Percentiles rank a stretch among this genome's conserved stretches.
Conservation (phyloP, 2,797 vertebrate species). For the Anguilla anguilla region DNA sequence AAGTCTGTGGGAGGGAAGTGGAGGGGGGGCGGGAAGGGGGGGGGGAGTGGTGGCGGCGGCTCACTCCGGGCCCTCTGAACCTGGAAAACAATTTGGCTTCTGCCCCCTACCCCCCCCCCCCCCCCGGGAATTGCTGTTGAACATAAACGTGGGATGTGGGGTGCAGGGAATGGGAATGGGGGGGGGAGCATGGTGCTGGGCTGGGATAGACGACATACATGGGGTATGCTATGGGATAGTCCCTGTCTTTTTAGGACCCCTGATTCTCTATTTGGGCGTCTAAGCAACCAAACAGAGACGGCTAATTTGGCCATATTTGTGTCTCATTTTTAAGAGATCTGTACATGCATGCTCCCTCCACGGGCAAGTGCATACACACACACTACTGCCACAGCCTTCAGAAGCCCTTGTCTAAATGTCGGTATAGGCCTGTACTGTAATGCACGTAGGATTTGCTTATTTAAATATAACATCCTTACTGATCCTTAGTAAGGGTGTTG, state of each 20-base stretch:
- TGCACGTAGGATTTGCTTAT: constrained; percentile 1
- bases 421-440: neutral
- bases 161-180: constrained; percentile 35
- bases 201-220: constrained; percentile 15
- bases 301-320: neutral
- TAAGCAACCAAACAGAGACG: constrained; percentile 71
- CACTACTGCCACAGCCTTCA: neutral
- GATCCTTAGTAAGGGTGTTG: neutral
- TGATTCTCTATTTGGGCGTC: constrained; percentile 29
- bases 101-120: neutral
- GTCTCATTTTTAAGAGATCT: neutral
- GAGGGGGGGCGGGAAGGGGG: neutral
- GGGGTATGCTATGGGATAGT: constrained; percentile 50
- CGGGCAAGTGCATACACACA: neutral
- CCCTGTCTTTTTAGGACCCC: constrained; percentile 45
- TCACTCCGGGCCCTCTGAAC: constrained; percentile 29
- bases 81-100: constrained; percentile 34
- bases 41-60: neutral
- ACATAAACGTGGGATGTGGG: constrained; percentile 41
- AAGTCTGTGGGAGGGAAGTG: constrained; percentile 43
- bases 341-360: neutral
- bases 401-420: neutral
- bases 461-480: constrained; percentile 9
- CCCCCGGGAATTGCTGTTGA: constrained; percentile 34
- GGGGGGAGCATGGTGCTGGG: neutral